A percentile compares a stretch with the other conserved stretches of the same genome.
phyloP scores from a whole-genome alignment of 2,797 vertebrate species.

The Coluber constrictor region DNA sequence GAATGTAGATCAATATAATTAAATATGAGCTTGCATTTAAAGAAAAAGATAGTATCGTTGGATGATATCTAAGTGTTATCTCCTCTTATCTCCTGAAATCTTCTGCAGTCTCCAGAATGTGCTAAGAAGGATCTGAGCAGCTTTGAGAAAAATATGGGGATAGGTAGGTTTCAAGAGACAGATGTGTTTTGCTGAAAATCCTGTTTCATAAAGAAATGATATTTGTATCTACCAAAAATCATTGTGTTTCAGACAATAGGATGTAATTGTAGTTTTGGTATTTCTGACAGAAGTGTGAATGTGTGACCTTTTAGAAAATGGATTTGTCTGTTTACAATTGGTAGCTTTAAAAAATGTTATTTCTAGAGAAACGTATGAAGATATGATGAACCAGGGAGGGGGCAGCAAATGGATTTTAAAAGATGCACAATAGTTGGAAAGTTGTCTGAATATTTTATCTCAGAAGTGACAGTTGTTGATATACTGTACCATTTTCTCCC shows the following conservation, averaged over 20 bases:
- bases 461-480: slow-evolving; percentile 75
- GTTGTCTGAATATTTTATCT: slow-evolving; percentile 80
- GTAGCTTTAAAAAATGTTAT: slow-evolving; percentile 47
- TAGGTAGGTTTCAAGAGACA: not conserved
- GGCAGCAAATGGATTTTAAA: slow-evolving; percentile 50
- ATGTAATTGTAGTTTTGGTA: not conserved
- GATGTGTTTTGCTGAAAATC: not conserved
- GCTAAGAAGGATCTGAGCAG: not conserved
- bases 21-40: not conserved
- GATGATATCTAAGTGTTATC: not conserved
- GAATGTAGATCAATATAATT: not conserved
- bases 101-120: not conserved
- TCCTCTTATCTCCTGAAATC: not conserved
- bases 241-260: not conserved
- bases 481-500: slow-evolving; percentile 69
- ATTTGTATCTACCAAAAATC: not conserved
- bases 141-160: not conserved
- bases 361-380: slow-evolving; percentile 51
- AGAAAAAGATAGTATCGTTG: not conserved
- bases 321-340: slow-evolving; percentile 56
- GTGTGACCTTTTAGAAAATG: slow-evolving; percentile 7
- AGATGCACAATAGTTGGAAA: slow-evolving; percentile 64
- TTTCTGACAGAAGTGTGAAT: not conserved
- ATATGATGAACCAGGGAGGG: slow-evolving; percentile 12
- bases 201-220: not conserved